phyloP scores from a whole-genome alignment of 2,888 invertebrate species.

The Eupithecia centaureata region DNA sequence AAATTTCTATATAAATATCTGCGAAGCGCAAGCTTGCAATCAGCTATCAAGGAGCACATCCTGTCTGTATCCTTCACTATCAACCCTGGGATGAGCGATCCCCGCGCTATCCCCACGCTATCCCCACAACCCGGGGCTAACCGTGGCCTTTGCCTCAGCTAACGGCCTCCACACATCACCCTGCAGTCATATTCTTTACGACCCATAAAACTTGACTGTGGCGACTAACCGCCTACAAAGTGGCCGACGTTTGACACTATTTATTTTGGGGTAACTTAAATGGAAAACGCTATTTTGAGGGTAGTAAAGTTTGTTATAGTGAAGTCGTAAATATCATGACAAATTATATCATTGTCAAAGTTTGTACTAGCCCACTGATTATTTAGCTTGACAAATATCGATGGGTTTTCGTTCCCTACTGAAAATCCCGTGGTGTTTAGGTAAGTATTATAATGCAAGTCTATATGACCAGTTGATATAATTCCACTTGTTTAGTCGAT shows the following conservation, averaged over 20 bases:
- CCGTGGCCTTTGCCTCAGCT: no score
- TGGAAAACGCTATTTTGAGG: constrained; percentile 25
- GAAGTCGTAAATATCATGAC: background rate
- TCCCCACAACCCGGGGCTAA: no score
- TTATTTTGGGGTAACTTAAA: constrained; percentile 37
- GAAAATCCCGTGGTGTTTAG: background rate
- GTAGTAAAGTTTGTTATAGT: constrained; percentile 5
- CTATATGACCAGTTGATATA: no score
- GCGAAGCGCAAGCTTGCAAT: background rate
- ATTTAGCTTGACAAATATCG: background rate
- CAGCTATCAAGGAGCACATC: background rate
- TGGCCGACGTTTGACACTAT: constrained; percentile 32
- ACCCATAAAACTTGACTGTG: constrained; percentile 41
- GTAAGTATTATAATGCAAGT: background rate
- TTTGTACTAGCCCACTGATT: background rate
- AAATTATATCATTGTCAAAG: background rate
- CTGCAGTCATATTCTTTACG: constrained; percentile 37
- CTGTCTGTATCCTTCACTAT: background rate
- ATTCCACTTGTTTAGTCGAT: no score
- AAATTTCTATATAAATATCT: background rate
- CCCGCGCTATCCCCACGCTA: background rate
- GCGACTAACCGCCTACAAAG: constrained; percentile 42
- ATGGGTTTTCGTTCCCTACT: background rate
- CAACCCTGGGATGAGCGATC: background rate
- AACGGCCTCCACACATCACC: constrained; percentile 24